Base-by-base conservation (phyloP, 2,797 vertebrate genomes). In the Platalea minor region DNA sequence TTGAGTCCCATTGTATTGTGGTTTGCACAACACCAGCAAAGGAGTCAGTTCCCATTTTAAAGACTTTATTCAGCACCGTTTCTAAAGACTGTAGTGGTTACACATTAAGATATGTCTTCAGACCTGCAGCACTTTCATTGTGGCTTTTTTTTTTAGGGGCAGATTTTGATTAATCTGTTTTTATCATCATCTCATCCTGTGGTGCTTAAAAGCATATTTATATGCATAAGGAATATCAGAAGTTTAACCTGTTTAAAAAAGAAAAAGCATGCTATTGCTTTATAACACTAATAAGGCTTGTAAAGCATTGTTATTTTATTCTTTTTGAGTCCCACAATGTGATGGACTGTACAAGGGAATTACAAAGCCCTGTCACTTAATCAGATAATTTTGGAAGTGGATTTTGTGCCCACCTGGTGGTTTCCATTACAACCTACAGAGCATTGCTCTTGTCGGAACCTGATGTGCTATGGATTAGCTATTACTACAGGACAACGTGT, bases 321-420 rank as follows among this genome's bases (percentile, higher is more conserved):
- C 37, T 79, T 59, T 80, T 37, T 85, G 59, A 53, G 59, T 82
- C 69, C 15, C 35, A 17, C 76, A 10, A 1, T 90, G 76, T 46
- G 73, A 46, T 67, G 70, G 51, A 75, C 82, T 82, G 31, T 57
- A 37, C 39, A 35, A 81, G 77, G 48, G 69, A 78, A 63, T 91
- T 94, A 65, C 18, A 93, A 92, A 89, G 60, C 70, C 35, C 13
- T 87, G 77, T 82, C 74, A 87, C 88, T 94, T 96, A 81, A 96
- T 96, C 93, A 91, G 92, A 63, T 85, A 48, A 84, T 90, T 96
- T 89, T 95, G 87, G 69, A 94, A 89, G 85, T 93, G 82, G 95
- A 95, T 97, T 96, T 94, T 93, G 85, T 92, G 92, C 91, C 87
- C 91, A 73, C 96, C 89, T 94, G 91, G 68, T 87, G 86, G 80